A percentile compares a stretch with the other conserved stretches of the same genome.
Evolutionary conservation across 2,888 invertebrate species (phyloP).

Genomic region (Rotaria socialis): DNA sequence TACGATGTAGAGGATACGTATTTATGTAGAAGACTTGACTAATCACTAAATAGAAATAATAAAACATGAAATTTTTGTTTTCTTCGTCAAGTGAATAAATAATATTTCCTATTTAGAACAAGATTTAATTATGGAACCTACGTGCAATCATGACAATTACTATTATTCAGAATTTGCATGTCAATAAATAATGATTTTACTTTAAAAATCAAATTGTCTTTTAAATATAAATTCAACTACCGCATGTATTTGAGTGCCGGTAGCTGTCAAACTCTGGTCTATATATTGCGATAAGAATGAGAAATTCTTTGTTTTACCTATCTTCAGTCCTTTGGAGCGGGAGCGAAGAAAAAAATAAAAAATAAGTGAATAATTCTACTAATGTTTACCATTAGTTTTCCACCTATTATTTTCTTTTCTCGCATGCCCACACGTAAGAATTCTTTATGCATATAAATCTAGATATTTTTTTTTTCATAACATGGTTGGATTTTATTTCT

Average conservation of each 20-base stretch:
- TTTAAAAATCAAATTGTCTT: too few species aligned
- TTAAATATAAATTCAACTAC: too few species aligned
- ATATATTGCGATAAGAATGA: not conserved
- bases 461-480: too few species aligned
- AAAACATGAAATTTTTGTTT: not conserved
- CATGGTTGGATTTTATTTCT: not conserved
- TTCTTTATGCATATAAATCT: not conserved
- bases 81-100: too few species aligned
- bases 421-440: not conserved
- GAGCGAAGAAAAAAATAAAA: too few species aligned
- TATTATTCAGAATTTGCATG: too few species aligned
- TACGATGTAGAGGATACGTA: not conserved
- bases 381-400: not conserved
- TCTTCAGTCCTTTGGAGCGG: not conserved
- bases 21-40: not conserved
- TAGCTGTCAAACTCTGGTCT: too few species aligned
- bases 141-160: too few species aligned
- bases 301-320: not conserved
- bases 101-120: too few species aligned
- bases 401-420: not conserved
- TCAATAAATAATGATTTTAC: too few species aligned
- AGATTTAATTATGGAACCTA: too few species aligned
- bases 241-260: too few species aligned
- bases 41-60: not conserved
- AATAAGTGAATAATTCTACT: not conserved